Percentiles rank a stretch among this genome's conserved stretches.
These are phyloP conservation scores for Zophobas morio DNA, from an alignment of 1,140 invertebrate species.

Conservation along the genomic window DNA sequence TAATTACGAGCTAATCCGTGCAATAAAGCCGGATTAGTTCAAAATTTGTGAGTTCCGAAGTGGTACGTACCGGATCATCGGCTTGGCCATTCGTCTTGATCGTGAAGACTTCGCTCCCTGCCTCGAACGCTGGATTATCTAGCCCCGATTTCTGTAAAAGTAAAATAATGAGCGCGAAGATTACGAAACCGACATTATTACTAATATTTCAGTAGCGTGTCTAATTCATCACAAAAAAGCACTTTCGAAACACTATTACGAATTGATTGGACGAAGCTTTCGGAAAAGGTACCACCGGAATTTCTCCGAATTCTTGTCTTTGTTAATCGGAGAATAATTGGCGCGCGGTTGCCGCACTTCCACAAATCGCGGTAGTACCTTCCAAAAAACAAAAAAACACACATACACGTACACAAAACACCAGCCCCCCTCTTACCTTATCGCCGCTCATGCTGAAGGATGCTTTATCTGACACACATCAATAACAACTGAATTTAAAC, in stretches of 20 bases:
- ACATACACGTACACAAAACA: neutral
- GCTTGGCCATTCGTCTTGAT: neutral
- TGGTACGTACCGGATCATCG: conserved; percentile 20
- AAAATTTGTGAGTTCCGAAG: neutral
- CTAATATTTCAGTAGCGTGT: conserved; percentile 40
- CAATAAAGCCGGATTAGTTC: conserved; percentile 6
- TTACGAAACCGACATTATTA: conserved; percentile 16
- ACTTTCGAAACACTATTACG: conserved; percentile 28
- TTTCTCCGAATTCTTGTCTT: neutral
- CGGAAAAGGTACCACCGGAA: neutral
- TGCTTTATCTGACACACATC: conserved; percentile 39
- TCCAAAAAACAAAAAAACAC: neutral
- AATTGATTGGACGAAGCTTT: conserved; percentile 1
- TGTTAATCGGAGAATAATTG: no score
- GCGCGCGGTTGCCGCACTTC: no score
- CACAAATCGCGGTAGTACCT: no score
- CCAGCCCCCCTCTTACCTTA: conserved; percentile 22
- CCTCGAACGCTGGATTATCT: conserved; percentile 55
- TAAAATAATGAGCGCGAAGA: conserved; percentile 13
- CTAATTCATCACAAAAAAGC: conserved; percentile 42
- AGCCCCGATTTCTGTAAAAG: conserved; percentile 53
- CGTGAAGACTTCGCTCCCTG: conserved; percentile 19
- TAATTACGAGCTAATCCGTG: conserved; percentile 3
- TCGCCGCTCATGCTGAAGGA: conserved; percentile 9
- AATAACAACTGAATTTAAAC: conserved; percentile 35